A percentile compares a stretch with the other conserved stretches of the same genome.
These are phyloP conservation scores for Xenopus borealis DNA, from an alignment of 2,113 vertebrate genomes.

Conservation along the genomic window DNA sequence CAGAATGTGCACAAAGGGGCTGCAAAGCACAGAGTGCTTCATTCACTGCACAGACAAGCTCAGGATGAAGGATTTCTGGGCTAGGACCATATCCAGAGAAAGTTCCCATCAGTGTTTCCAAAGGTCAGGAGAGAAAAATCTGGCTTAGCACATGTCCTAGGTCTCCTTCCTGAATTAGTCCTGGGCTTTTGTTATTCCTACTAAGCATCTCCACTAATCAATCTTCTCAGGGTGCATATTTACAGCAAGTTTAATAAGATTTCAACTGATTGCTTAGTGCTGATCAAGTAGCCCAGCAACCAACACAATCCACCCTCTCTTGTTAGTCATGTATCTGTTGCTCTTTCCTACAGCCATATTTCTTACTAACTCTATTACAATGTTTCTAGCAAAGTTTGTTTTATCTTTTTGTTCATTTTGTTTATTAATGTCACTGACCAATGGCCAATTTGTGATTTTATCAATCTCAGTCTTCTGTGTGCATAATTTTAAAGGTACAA, in stretches of 20 bases:
- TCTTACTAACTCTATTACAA: background rate
- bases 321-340: background rate
- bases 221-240: conserved; percentile 27
- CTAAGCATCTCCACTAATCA: conserved; percentile 30
- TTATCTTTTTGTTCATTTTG: no score
- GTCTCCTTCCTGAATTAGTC: conserved; percentile 34
- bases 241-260: conserved; percentile 12
- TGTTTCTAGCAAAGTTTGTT: background rate
- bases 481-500: no score
- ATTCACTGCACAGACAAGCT: conserved; percentile 34
- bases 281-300: conserved; percentile 31
- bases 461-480: no score
- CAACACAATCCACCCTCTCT: conserved; percentile 22
- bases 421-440: no score
- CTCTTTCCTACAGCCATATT: background rate
- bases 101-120: conserved; percentile 35
- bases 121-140: conserved; percentile 15
- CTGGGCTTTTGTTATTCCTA: conserved; percentile 22
- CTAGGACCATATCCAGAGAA: conserved; percentile 17
- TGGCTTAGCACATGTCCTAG: conserved; percentile 13
- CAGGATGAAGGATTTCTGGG: conserved; percentile 29
- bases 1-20: conserved; percentile 22
- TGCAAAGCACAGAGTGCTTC: conserved; percentile 24
- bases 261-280: conserved; percentile 9
- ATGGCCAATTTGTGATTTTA: no score